Evolutionary conservation across 2,888 invertebrate genomes (phyloP).

Genomic region (Ornithoptera priamus): DNA sequence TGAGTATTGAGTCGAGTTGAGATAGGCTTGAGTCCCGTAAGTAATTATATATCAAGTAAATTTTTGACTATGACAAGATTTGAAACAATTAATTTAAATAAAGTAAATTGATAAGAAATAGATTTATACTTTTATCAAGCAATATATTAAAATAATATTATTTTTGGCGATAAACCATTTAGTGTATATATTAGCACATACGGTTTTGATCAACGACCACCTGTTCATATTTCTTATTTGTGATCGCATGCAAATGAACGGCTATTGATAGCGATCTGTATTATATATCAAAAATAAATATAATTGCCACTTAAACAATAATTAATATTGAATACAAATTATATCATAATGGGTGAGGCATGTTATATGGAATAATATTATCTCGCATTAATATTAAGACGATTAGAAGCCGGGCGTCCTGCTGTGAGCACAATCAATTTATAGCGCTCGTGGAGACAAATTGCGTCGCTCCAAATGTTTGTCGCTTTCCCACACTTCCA

Average conservation of each 20-base stretch:
- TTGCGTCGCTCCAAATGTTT: slow-evolving; percentile 49
- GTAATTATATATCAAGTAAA: too few relatives aligned
- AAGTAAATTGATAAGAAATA: too few relatives aligned
- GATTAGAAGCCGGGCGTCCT: slow-evolving; percentile 55
- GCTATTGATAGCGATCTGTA: slow-evolving; percentile 19
- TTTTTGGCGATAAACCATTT: too few relatives aligned
- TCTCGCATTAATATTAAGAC: slow-evolving; percentile 57
- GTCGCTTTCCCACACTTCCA: slow-evolving; percentile 49
- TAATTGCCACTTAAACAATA: slow-evolving; percentile 24
- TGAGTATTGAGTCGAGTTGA: too few relatives aligned
- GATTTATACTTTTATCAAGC: too few relatives aligned
- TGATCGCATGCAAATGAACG: slow-evolving; percentile 16
- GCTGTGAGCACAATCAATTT: slow-evolving; percentile 72
- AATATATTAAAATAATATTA: too few relatives aligned
- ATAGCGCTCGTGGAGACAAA: slow-evolving; percentile 65
- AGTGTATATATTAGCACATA: too few relatives aligned
- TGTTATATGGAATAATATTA: slow-evolving; percentile 29
- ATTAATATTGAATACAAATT: slow-evolving; percentile 20
- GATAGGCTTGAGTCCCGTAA: too few relatives aligned
- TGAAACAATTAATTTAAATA: too few relatives aligned
- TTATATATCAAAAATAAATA: slow-evolving; percentile 9
- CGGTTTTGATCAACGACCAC: background rate
- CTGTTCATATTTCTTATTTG: background rate
- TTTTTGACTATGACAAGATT: too few relatives aligned
- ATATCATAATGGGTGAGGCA: slow-evolving; percentile 17